Evolutionary conservation across 2,113 vertebrate genomes (phyloP).

Genomic region (Amia ocellicauda): DNA sequence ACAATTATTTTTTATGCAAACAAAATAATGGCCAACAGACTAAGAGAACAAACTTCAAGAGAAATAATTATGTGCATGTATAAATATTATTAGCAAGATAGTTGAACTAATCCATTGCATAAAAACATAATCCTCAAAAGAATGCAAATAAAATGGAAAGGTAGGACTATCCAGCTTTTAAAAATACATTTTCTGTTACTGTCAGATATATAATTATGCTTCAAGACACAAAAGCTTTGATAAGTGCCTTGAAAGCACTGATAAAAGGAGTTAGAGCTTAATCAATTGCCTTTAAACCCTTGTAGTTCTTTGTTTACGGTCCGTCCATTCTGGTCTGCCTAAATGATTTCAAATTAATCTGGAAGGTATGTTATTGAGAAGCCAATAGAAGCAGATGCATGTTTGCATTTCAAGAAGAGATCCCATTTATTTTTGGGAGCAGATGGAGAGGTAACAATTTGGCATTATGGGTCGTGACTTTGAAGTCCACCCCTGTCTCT

Average conservation of each 20-base stretch:
- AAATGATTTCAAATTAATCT: not conserved
- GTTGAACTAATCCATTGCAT: too few relatives aligned
- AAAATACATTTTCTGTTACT: too few relatives aligned
- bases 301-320: not conserved
- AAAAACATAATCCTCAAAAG: too few relatives aligned
- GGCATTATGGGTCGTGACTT: conserved; percentile 57
- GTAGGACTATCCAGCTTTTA: too few relatives aligned
- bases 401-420: conserved; percentile 16
- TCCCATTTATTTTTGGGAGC: conserved; percentile 36
- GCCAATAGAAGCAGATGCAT: not conserved
- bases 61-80: too few relatives aligned
- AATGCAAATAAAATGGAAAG: too few relatives aligned
- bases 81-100: too few relatives aligned
- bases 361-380: not conserved
- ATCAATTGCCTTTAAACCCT: conserved; percentile 16
- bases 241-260: not conserved
- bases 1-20: too few relatives aligned
- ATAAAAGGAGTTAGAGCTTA: conserved; percentile 9
- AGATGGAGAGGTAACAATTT: conserved; percentile 51
- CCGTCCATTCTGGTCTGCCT: too few relatives aligned
- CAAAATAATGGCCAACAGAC: too few relatives aligned
- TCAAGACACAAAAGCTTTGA: not conserved
- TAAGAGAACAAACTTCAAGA: too few relatives aligned
- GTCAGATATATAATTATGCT: not conserved
- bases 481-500: conserved; percentile 65